These are phyloP conservation scores for Nothura maculosa DNA, from an alignment of 2,797 vertebrate species.

Conservation along the genomic window DNA sequence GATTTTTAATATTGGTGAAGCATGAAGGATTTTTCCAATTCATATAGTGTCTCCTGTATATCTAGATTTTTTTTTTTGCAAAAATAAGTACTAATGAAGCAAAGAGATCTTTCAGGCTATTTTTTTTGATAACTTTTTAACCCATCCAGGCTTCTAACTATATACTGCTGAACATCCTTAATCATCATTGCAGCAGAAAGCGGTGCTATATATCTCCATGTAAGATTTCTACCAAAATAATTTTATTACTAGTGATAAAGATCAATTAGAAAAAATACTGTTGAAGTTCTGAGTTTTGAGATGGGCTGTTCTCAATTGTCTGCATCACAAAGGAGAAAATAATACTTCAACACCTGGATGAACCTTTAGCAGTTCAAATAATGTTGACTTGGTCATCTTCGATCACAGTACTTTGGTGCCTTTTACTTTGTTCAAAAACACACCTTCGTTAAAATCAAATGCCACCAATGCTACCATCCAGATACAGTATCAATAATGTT, in stretches of 20 bases:
- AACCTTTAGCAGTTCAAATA: background rate
- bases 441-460: background rate
- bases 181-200: background rate
- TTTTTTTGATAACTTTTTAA: background rate
- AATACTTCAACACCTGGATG: background rate
- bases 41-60: background rate
- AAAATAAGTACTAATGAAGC: background rate
- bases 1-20: background rate
- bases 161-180: background rate
- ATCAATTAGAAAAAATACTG: background rate
- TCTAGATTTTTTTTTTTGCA: background rate
- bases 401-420: background rate
- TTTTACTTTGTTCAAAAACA: background rate
- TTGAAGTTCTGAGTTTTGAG: background rate
- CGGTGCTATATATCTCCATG: background rate
- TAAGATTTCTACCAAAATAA: background rate
- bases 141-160: background rate
- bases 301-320: background rate
- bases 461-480: background rate
- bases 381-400: background rate
- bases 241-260: background rate
- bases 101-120: background rate
- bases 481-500: background rate
- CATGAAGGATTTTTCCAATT: background rate
- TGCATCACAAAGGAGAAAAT: background rate